Percentiles rank a stretch among this genome's conserved stretches.
Conservation (phyloP, 1,140 invertebrate genomes). For the Maniola jurtina region DNA sequence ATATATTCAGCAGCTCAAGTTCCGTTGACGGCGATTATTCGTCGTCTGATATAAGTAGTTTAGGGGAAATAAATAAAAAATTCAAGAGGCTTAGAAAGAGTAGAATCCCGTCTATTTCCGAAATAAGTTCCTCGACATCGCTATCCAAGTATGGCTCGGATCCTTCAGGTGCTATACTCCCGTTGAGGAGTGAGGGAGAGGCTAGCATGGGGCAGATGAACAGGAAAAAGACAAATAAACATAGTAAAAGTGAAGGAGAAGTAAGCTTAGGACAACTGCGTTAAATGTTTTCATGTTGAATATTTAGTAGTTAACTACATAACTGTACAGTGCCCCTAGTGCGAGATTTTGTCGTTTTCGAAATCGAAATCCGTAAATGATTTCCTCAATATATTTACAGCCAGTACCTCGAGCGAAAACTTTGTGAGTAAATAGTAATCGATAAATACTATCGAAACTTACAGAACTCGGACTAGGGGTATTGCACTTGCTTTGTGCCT, state of each 20-base stretch:
- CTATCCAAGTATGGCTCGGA: slow-evolving; percentile 47
- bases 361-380: too few species aligned
- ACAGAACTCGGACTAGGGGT: too few species aligned
- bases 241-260: slow-evolving; percentile 70
- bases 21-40: slow-evolving; percentile 57
- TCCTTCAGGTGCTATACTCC: slow-evolving; percentile 43
- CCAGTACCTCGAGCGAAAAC: too few species aligned
- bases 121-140: slow-evolving; percentile 49
- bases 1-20: slow-evolving; percentile 48
- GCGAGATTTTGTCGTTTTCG: neutral
- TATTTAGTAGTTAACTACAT: neutral
- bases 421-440: too few species aligned
- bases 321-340: neutral
- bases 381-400: too few species aligned
- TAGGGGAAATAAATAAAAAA: slow-evolving; percentile 60
- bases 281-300: slow-evolving; percentile 8
- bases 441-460: too few species aligned
- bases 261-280: slow-evolving; percentile 46
- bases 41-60: slow-evolving; percentile 67
- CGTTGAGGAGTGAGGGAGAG: slow-evolving; percentile 66
- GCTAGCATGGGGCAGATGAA: slow-evolving; percentile 48
- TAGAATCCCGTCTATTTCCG: slow-evolving; percentile 49
- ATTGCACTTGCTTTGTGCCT: neutral
- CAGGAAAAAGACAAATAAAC: slow-evolving; percentile 39
- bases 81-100: slow-evolving; percentile 43